Evolutionary conservation across 1,140 invertebrate species (phyloP).

Genomic region (Drosophila repleta): DNA sequence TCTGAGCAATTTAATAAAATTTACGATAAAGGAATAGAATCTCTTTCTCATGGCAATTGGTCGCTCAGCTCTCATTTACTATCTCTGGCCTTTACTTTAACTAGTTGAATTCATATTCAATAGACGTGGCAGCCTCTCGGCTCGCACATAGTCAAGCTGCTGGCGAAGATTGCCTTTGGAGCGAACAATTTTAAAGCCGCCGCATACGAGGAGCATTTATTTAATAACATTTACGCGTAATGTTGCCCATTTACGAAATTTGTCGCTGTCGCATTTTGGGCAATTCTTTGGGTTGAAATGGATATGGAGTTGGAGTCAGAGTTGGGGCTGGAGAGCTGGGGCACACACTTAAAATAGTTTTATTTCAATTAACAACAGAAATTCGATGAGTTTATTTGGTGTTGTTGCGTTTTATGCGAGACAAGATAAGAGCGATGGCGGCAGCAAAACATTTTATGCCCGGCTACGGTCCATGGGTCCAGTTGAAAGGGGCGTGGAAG

Average conservation of each 20-base stretch:
- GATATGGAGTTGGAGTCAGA: not conserved
- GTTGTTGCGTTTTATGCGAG: constrained; percentile 76
- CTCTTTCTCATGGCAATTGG: no score
- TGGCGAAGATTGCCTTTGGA: not conserved
- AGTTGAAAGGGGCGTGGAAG: not conserved
- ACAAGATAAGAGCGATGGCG: constrained; percentile 80
- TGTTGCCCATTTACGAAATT: constrained; percentile 17
- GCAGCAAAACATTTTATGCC: constrained; percentile 67
- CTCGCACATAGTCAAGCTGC: not conserved
- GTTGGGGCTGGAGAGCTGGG: not conserved
- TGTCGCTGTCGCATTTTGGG: constrained; percentile 19
- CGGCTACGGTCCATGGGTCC: constrained; percentile 38
- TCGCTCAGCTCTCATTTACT: no score
- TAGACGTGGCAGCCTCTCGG: not conserved
- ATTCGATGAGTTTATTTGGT: constrained; percentile 82
- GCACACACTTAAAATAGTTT: constrained; percentile 70
- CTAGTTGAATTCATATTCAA: not conserved
- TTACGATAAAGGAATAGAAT: no score
- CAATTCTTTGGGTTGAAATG: not conserved
- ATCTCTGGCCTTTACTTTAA: no score
- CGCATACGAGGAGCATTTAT: constrained; percentile 11
- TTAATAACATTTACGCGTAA: constrained; percentile 24
- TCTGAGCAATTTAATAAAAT: no score
- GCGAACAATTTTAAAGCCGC: constrained; percentile 6
- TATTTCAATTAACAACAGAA: constrained; percentile 82